Evolutionary conservation across 2,113 vertebrate genomes (phyloP).

Genomic region (Caranx ignobilis): DNA sequence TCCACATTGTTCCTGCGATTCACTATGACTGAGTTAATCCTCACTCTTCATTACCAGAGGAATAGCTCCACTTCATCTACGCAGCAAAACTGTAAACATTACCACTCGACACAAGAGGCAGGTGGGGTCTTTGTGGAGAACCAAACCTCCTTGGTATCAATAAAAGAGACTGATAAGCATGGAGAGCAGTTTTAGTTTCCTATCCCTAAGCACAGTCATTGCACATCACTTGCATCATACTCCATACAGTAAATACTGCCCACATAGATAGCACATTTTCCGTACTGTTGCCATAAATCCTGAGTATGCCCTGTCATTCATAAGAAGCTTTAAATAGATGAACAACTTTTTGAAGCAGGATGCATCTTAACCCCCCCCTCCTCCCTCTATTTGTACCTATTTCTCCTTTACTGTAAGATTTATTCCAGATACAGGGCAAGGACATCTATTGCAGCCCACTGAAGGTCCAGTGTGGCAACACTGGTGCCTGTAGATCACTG

Average conservation of each 20-base stretch:
- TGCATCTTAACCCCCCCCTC: background rate
- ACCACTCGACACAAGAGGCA: too few relatives aligned
- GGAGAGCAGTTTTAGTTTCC: too few relatives aligned
- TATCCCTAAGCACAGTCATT: background rate
- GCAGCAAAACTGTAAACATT: too few relatives aligned
- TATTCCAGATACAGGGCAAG: conserved; percentile 71
- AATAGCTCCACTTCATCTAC: too few relatives aligned
- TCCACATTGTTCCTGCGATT: too few relatives aligned
- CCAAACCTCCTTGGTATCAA: too few relatives aligned
- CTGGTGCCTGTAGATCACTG: conserved; percentile 74
- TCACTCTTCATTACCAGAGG: too few relatives aligned
- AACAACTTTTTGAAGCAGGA: conserved; percentile 51
- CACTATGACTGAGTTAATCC: too few relatives aligned
- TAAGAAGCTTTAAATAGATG: conserved; percentile 59
- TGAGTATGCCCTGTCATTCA: conserved; percentile 35
- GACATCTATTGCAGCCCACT: conserved; percentile 62
- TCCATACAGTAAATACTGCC: conserved; percentile 33
- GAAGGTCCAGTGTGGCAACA: conserved; percentile 64
- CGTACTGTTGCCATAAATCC: conserved; percentile 44
- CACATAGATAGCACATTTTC: background rate
- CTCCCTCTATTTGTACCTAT: conserved; percentile 35
- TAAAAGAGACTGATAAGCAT: too few relatives aligned
- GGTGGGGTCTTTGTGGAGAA: too few relatives aligned
- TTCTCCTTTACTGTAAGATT: conserved; percentile 58
- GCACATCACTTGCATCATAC: background rate